phyloP scores from a whole-genome alignment of 2,113 vertebrate genomes.

The Trematocara unimaculatum region DNA sequence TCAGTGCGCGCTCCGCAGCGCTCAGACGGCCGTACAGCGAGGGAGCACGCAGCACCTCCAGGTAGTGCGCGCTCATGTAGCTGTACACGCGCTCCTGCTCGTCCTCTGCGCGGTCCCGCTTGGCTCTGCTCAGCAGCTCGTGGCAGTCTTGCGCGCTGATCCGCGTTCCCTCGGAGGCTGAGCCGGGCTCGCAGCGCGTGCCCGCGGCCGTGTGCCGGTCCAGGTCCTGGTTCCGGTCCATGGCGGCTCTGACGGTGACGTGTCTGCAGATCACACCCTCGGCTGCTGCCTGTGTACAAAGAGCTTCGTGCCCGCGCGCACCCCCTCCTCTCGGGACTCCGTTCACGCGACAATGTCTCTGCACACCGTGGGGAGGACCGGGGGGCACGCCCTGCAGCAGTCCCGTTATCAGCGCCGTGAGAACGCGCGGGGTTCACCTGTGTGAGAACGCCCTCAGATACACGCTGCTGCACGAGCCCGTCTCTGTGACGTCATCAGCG shows the following conservation, averaged over 20 bases:
- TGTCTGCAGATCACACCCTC: not conserved
- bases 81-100: slow-evolving; percentile 77
- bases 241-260: not conserved
- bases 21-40: slow-evolving; percentile 81
- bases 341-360: not conserved
- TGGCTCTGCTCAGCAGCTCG: slow-evolving; percentile 79
- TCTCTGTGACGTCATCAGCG: not conserved
- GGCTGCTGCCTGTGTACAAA: not conserved
- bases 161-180: slow-evolving; percentile 24
- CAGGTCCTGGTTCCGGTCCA: not conserved
- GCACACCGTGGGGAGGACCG: not conserved
- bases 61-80: slow-evolving; percentile 88
- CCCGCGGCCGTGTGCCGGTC: not conserved
- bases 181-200: not conserved
- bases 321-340: not conserved
- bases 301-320: not conserved
- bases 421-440: not conserved
- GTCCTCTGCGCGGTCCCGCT: slow-evolving; percentile 77
- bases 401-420: not conserved
- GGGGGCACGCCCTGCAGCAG: not conserved
- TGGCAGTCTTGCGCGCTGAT: slow-evolving; percentile 81
- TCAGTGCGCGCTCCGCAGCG: slow-evolving; percentile 80
- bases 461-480: not conserved
- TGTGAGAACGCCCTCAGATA: not conserved
- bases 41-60: slow-evolving; percentile 81